phyloP scores from a whole-genome alignment of 2,113 vertebrate species.

The Hyperopisus bebe region DNA sequence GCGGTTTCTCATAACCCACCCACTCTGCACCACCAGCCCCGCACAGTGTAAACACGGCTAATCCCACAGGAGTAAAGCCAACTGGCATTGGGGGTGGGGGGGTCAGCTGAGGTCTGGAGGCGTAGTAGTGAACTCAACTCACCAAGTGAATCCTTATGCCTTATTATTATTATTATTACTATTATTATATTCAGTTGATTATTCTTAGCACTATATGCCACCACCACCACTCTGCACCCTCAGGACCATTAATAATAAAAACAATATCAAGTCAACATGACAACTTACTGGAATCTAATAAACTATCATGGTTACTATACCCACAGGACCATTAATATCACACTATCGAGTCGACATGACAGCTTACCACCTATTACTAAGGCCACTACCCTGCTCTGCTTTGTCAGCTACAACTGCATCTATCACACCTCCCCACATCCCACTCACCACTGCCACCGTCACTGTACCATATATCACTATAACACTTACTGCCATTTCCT shows the following conservation, averaged over 20 bases:
- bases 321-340: not conserved
- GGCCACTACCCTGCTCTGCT: not conserved
- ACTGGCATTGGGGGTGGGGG: not conserved
- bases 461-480: not conserved
- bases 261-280: not conserved
- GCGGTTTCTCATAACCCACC: not conserved
- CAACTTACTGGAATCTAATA: not conserved
- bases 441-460: not conserved
- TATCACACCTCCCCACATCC: not conserved
- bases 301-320: not conserved
- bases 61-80: not conserved
- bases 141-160: not conserved
- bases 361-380: not conserved
- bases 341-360: not conserved
- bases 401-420: not conserved
- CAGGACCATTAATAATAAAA: not conserved
- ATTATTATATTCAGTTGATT: not conserved
- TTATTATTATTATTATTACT: not conserved
- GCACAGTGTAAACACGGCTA: not conserved
- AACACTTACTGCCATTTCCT: not conserved
- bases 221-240: not conserved
- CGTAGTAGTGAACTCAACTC: not conserved
- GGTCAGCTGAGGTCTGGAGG: not conserved
- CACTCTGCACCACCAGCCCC: not conserved
- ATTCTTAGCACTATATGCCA: not conserved